phyloP scores from a whole-genome alignment of 2,113 vertebrate species.

The Australoheros scitulus region DNA sequence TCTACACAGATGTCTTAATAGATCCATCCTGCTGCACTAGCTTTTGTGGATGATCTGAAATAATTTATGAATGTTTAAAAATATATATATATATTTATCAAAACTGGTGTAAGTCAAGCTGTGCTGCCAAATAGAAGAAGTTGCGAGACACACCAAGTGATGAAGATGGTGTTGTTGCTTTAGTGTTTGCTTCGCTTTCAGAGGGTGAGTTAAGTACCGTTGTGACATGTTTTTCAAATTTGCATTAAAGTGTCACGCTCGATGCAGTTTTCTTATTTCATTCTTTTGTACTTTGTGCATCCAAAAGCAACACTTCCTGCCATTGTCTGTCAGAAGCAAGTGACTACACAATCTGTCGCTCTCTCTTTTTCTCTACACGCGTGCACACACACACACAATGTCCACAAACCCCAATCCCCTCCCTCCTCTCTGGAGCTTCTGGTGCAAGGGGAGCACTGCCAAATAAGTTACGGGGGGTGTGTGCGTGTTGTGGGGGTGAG shows the following conservation, averaged over 20 bases:
- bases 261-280: conserved; percentile 43
- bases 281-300: conserved; percentile 56
- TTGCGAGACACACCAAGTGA: neutral
- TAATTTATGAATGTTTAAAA: neutral
- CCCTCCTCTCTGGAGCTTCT: conserved; percentile 42
- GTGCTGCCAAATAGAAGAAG: neutral
- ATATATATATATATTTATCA: neutral
- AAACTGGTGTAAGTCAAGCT: neutral
- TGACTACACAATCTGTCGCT: conserved; percentile 45
- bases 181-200: neutral
- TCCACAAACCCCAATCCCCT: neutral
- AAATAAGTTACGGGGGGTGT: conserved; percentile 49
- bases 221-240: neutral
- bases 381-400: conserved; percentile 26
- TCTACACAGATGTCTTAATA: neutral
- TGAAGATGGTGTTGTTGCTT: neutral
- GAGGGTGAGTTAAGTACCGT: neutral
- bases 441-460: conserved; percentile 58
- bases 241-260: neutral
- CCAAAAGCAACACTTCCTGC: conserved; percentile 75
- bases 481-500: neutral
- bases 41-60: neutral
- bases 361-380: conserved; percentile 24
- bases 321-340: conserved; percentile 70
- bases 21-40: too few species aligned